A percentile compares a stretch with the other conserved stretches of the same genome.
These are phyloP conservation scores for Phenganax subtilis DNA, from an alignment of 92 coral and sea anemone species.

Conservation along the genomic window DNA sequence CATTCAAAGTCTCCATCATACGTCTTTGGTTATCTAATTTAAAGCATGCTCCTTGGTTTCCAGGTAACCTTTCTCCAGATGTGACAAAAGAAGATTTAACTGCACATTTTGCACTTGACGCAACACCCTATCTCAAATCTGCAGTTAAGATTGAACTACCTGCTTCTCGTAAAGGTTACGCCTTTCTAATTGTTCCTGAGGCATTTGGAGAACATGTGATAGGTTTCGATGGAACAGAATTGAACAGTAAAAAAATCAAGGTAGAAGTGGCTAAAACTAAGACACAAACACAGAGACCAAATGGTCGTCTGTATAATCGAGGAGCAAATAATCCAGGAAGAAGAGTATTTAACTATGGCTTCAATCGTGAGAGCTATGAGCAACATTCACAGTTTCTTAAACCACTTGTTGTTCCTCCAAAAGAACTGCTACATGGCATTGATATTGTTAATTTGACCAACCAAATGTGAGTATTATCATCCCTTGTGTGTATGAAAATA, in stretches of 20 bases:
- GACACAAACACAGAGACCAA: slow-evolving; percentile 14
- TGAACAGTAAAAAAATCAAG: slow-evolving; percentile 63
- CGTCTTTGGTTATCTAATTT: not conserved
- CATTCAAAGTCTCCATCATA: too few relatives aligned
- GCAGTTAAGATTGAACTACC: slow-evolving; percentile 88
- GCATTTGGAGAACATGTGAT: slow-evolving; percentile 70
- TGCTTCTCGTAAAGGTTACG: slow-evolving; percentile 65
- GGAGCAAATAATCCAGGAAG: slow-evolving; percentile 40
- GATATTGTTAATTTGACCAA: slow-evolving; percentile 86
- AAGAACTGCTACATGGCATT: slow-evolving; percentile 61
- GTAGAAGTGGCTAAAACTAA: slow-evolving; percentile 70
- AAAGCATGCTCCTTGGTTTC: not conserved
- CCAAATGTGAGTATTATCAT: slow-evolving; percentile 67
- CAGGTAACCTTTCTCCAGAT: slow-evolving; percentile 76
- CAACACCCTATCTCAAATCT: slow-evolving; percentile 79
- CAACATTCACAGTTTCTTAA: slow-evolving; percentile 57
- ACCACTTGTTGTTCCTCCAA: slow-evolving; percentile 68
- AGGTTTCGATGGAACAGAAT: slow-evolving; percentile 70
- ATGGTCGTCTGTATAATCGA: slow-evolving; percentile 41
- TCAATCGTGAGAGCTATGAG: slow-evolving; percentile 14
- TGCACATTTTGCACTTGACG: slow-evolving; percentile 71
- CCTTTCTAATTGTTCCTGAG: slow-evolving; percentile 75
- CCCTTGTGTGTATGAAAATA: not conserved
- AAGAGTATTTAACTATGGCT: slow-evolving; percentile 34
- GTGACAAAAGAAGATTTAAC: slow-evolving; percentile 74